Percentiles rank a stretch among this genome's conserved stretches.
These are phyloP conservation scores for Pteromalus puparum DNA, from an alignment of 1,140 invertebrate species.

Conservation along the genomic window DNA sequence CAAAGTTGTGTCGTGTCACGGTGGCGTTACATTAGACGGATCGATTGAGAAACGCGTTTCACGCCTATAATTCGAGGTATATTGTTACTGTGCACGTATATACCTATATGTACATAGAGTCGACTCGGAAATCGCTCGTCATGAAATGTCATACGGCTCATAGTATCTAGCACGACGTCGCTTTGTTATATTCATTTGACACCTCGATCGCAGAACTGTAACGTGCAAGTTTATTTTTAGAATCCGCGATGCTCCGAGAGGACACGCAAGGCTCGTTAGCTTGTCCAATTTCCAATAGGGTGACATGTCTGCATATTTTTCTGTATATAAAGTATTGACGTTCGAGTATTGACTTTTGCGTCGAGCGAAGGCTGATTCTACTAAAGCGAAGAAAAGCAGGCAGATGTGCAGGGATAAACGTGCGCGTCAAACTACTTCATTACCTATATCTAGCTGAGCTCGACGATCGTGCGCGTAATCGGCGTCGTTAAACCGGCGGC, in stretches of 20 bases:
- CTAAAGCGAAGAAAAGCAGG: background rate
- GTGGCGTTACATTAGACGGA: conserved; percentile 45
- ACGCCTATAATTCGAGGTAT: conserved; percentile 41
- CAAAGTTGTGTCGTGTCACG: conserved; percentile 53
- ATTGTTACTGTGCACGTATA: background rate
- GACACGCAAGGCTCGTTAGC: background rate
- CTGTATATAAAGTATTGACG: too few relatives aligned
- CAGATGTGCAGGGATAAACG: conserved; percentile 46
- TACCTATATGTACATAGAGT: too few relatives aligned
- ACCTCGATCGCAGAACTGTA: background rate
- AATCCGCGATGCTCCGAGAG: background rate
- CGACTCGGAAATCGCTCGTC: conserved; percentile 43
- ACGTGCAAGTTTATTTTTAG: background rate
- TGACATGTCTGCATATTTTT: background rate
- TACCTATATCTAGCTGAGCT: conserved; percentile 56
- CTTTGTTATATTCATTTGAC: conserved; percentile 16
- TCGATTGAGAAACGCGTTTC: conserved; percentile 52
- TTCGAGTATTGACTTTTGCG: background rate
- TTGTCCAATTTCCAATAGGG: background rate
- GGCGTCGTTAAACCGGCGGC: conserved; percentile 59
- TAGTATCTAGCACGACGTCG: conserved; percentile 51
- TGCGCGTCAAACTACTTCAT: conserved; percentile 62
- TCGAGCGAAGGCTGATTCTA: background rate
- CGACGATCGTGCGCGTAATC: conserved; percentile 62
- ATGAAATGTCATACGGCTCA: conserved; percentile 57